These are phyloP conservation scores for Noctua janthina DNA, from an alignment of 2,888 invertebrate species.

Conservation along the genomic window DNA sequence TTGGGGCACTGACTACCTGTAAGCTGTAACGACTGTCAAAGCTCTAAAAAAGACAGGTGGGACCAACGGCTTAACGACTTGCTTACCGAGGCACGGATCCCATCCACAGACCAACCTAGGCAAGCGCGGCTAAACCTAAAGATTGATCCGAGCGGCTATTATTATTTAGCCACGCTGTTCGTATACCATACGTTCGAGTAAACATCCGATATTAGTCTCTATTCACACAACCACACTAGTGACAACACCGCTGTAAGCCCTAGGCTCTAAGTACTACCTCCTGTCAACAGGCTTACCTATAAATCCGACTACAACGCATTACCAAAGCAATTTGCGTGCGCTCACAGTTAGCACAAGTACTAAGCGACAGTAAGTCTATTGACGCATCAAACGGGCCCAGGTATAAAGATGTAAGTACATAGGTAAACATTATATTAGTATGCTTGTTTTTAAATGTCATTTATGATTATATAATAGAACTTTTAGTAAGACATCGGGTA, in stretches of 20 bases:
- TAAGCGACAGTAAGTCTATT: constrained; percentile 37
- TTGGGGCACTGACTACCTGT: too few species aligned
- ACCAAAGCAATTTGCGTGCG: constrained; percentile 42
- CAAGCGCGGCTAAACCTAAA: too few species aligned
- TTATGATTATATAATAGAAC: not conserved
- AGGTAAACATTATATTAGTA: not conserved
- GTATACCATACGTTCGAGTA: not conserved
- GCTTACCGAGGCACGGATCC: too few species aligned
- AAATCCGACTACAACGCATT: not conserved
- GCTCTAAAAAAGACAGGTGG: too few species aligned
- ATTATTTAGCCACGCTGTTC: too few species aligned
- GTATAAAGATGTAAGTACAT: constrained; percentile 10
- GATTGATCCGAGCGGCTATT: too few species aligned
- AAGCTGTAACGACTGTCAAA: too few species aligned
- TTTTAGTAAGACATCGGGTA: not conserved
- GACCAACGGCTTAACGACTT: too few species aligned
- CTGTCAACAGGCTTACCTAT: constrained; percentile 9
- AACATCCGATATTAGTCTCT: not conserved
- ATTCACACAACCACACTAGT: not conserved
- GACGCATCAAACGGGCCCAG: constrained; percentile 24
- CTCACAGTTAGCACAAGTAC: constrained; percentile 32
- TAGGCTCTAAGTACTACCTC: not conserved
- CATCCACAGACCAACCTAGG: too few species aligned
- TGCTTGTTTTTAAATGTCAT: not conserved
- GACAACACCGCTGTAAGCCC: not conserved